Percentiles rank a stretch among this genome's conserved stretches.
These are phyloP conservation scores for Macropus fuliginosus DNA, from an alignment of 2,797 vertebrate species.

Conservation along the genomic window DNA sequence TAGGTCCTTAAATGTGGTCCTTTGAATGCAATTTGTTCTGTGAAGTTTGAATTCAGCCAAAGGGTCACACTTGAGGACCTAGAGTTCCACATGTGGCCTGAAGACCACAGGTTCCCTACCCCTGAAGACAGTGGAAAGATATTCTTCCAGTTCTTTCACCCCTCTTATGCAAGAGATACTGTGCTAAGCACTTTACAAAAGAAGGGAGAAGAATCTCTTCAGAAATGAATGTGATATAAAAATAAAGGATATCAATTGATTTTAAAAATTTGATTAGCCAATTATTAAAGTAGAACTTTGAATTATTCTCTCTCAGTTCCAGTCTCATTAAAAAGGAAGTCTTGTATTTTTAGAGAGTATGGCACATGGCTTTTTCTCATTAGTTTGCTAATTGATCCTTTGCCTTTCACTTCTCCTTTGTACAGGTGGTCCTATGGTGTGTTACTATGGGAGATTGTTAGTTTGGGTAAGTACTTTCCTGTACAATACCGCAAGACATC, in stretches of 20 bases:
- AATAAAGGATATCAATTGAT: neutral
- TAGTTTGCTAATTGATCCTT: neutral
- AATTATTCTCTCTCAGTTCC: too few species aligned
- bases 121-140: too few species aligned
- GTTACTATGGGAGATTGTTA: slow-evolving; percentile 93
- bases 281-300: neutral
- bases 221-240: neutral
- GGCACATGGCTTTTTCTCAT: neutral
- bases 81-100: too few species aligned
- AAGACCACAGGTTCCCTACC: too few species aligned
- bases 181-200: neutral
- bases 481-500: neutral
- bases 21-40: too few species aligned
- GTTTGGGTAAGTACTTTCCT: slow-evolving; percentile 88
- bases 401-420: slow-evolving; percentile 55
- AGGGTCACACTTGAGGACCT: too few species aligned
- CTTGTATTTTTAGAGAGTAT: neutral
- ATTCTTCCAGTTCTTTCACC: neutral
- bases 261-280: neutral
- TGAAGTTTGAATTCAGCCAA: too few species aligned
- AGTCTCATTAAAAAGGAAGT: too few species aligned
- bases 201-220: neutral
- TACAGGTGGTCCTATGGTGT: slow-evolving; percentile 92
- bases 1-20: too few species aligned
- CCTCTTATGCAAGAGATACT: neutral